These are phyloP conservation scores for Drosophila percnosoma DNA, from an alignment of 2,888 invertebrate species.

Conservation along the genomic window DNA sequence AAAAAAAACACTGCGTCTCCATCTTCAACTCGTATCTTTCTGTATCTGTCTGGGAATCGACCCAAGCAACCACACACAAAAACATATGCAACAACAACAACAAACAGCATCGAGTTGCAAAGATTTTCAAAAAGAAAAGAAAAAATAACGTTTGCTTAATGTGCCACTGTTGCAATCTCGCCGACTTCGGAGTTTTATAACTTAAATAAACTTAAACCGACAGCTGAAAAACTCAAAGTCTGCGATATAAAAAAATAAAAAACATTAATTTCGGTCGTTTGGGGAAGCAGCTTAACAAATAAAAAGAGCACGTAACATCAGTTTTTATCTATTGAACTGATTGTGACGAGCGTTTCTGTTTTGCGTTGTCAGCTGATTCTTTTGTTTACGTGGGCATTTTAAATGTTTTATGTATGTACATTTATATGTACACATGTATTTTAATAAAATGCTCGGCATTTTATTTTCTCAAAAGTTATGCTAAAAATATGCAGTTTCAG, in stretches of 20 bases:
- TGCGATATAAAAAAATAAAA: slow-evolving; percentile 16
- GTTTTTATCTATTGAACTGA: slow-evolving; percentile 37
- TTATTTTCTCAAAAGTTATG: slow-evolving; percentile 18
- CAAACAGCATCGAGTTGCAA: slow-evolving; percentile 39
- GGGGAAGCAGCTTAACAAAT: slow-evolving; percentile 42
- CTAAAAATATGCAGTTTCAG: slow-evolving; percentile 21
- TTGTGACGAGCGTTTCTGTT: slow-evolving; percentile 6
- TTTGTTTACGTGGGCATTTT: slow-evolving; percentile 22
- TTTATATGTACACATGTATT: not conserved
- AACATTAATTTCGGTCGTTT: slow-evolving; percentile 16
- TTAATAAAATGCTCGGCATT: slow-evolving; percentile 5
- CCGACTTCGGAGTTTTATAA: slow-evolving; percentile 51
- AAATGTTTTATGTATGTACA: not conserved
- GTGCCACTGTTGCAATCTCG: slow-evolving; percentile 72
- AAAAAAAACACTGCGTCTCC: slow-evolving; percentile 4
- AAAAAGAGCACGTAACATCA: slow-evolving; percentile 57
- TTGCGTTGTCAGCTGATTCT: slow-evolving; percentile 36
- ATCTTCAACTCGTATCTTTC: not conserved
- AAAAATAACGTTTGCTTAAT: slow-evolving; percentile 59
- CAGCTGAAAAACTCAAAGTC: slow-evolving; percentile 26
- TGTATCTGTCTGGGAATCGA: slow-evolving; percentile 50
- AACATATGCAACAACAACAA: slow-evolving; percentile 19
- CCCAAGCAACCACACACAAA: slow-evolving; percentile 31
- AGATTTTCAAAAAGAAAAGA: slow-evolving; percentile 22
- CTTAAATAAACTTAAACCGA: slow-evolving; percentile 41